phyloP scores from a whole-genome alignment of 1,140 invertebrate genomes.

The Sarcophaga bullata region DNA sequence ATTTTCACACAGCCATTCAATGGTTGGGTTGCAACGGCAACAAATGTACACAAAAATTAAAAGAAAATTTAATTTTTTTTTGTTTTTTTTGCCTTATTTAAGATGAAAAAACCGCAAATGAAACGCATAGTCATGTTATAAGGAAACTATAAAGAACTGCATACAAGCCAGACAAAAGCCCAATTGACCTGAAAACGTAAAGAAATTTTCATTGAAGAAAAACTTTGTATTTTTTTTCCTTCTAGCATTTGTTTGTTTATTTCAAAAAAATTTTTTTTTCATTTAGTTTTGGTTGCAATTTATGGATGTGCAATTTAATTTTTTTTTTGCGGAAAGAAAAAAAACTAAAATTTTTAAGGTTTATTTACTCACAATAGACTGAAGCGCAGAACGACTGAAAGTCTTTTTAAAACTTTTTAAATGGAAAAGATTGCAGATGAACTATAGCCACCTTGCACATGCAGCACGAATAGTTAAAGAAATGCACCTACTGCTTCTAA shows the following conservation, averaged over 20 bases:
- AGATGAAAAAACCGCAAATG: background rate
- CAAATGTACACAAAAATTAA: slow-evolving; percentile 27
- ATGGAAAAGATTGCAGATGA: slow-evolving; percentile 18
- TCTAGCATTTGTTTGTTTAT: background rate
- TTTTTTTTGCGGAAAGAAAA: background rate
- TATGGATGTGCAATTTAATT: background rate
- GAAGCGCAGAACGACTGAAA: background rate
- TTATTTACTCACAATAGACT: slow-evolving; percentile 6
- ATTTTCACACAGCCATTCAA: background rate
- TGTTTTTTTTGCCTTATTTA: background rate
- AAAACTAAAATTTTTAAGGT: background rate
- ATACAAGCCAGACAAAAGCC: background rate
- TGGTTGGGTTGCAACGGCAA: background rate
- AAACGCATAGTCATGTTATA: slow-evolving; percentile 27
- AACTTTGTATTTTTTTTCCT: background rate
- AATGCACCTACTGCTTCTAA: background rate
- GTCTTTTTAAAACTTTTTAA: background rate
- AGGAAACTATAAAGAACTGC: background rate
- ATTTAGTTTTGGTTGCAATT: background rate
- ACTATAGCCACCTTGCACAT: slow-evolving; percentile 23
- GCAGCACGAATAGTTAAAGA: slow-evolving; percentile 15
- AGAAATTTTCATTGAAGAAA: slow-evolving; percentile 35
- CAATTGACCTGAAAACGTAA: slow-evolving; percentile 38
- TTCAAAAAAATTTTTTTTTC: slow-evolving; percentile 18
- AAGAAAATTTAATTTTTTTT: background rate